Conservation (phyloP, 2,888 invertebrate species). For the Zelleria hepariella region DNA sequence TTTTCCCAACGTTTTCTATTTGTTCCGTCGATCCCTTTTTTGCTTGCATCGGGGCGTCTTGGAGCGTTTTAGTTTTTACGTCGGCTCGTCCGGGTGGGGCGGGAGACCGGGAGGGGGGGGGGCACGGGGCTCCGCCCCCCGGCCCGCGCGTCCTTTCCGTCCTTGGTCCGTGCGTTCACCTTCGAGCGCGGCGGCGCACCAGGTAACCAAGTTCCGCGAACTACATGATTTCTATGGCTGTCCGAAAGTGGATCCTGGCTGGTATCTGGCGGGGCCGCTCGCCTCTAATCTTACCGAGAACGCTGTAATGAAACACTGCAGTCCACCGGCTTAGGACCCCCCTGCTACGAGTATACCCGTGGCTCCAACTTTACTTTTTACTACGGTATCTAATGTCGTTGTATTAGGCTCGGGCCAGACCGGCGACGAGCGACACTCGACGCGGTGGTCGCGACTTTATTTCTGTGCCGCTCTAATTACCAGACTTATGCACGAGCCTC, state of each 20-base stretch:
- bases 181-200: conserved; percentile 60
- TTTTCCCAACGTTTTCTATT: conserved; percentile 62
- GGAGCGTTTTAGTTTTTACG: conserved; percentile 47
- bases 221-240: conserved; percentile 68
- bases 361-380: conserved; percentile 27
- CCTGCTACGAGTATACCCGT: conserved; percentile 19
- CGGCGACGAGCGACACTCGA: conserved; percentile 18
- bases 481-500: conserved; percentile 29
- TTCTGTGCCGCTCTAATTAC: conserved; percentile 35
- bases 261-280: conserved; percentile 28
- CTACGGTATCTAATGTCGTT: conserved; percentile 33
- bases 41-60: conserved; percentile 53
- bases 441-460: conserved; percentile 47
- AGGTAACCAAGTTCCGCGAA: conserved; percentile 72
- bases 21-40: conserved; percentile 67
- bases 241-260: conserved; percentile 58
- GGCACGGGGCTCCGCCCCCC: conserved; percentile 55
- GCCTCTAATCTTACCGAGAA: conserved; percentile 51
- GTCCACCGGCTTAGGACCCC: conserved; percentile 26
- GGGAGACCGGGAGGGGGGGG: conserved; percentile 26
- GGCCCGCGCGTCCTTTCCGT: conserved; percentile 46
- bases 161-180: conserved; percentile 72
- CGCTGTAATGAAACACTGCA: conserved; percentile 48
- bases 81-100: conserved; percentile 31
- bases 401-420: conserved; percentile 5